Evolutionary conservation across 2,888 invertebrate genomes (phyloP).

Genomic region (Philhelius pedissequus): DNA sequence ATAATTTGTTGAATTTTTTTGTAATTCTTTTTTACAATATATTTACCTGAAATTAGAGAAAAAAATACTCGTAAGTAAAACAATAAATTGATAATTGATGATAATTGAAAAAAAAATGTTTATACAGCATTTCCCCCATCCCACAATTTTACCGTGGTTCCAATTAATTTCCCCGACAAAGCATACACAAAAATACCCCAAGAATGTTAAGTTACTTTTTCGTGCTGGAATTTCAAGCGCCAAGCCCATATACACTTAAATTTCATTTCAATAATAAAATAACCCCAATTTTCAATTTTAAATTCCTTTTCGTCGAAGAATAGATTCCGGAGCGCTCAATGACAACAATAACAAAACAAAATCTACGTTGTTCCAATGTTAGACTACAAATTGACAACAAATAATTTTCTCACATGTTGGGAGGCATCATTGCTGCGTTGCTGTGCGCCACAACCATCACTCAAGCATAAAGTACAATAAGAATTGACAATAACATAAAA

Average conservation of each 20-base stretch:
- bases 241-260: slow-evolving; percentile 25
- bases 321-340: not conserved
- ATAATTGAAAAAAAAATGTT: not conserved
- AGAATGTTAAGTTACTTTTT: slow-evolving; percentile 9
- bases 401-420: slow-evolving; percentile 41
- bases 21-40: too few relatives aligned
- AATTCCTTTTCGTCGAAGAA: slow-evolving; percentile 22
- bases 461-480: slow-evolving; percentile 45
- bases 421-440: slow-evolving; percentile 8
- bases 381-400: slow-evolving; percentile 60
- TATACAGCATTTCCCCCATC: not conserved
- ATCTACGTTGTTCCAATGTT: slow-evolving; percentile 40
- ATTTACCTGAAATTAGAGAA: slow-evolving; percentile 50
- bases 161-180: slow-evolving; percentile 11
- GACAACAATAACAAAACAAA: not conserved
- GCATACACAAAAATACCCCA: not conserved
- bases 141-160: not conserved
- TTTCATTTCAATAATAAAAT: not conserved
- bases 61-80: not conserved
- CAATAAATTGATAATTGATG: not conserved
- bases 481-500: not conserved
- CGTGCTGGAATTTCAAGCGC: slow-evolving; percentile 26
- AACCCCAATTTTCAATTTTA: slow-evolving; percentile 5
- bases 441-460: not conserved
- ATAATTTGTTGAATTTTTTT: not conserved